Percentiles rank a stretch among this genome's conserved stretches.
These are phyloP conservation scores for Petrophora chlorosata DNA, from an alignment of 2,888 invertebrate genomes.

Conservation along the genomic window DNA sequence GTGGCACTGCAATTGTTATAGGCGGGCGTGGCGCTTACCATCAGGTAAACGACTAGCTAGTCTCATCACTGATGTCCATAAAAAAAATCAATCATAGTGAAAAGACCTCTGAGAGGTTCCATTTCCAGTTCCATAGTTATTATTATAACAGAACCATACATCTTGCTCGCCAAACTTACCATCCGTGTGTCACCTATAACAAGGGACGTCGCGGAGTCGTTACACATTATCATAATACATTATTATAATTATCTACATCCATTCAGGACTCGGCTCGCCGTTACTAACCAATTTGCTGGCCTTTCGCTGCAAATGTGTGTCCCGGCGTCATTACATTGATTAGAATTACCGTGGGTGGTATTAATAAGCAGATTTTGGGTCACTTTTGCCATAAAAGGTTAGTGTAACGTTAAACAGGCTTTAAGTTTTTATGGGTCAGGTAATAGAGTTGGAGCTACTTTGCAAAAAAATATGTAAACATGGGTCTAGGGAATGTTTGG, in stretches of 20 bases:
- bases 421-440: slow-evolving; percentile 5
- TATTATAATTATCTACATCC: slow-evolving; percentile 64
- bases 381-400: slow-evolving; percentile 18
- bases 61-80: no score
- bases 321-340: slow-evolving; percentile 49
- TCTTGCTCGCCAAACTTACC: slow-evolving; percentile 17
- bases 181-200: slow-evolving; percentile 41
- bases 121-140: no score
- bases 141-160: no score
- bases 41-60: no score
- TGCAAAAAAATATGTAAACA: no score
- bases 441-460: no score
- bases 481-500: no score
- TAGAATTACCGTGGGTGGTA: slow-evolving; percentile 32
- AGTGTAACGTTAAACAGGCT: background rate
- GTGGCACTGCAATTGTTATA: no score
- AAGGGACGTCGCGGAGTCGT: slow-evolving; percentile 49
- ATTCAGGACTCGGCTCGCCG: slow-evolving; percentile 45
- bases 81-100: no score
- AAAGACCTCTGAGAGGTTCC: no score
- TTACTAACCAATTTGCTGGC: slow-evolving; percentile 52
- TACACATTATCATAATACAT: slow-evolving; percentile 69
- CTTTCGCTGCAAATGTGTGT: slow-evolving; percentile 49
- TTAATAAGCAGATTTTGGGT: slow-evolving; percentile 27
- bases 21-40: no score